Evolutionary conservation across 2,797 vertebrate species (phyloP), one percentile per base, ranked within the genome.

Genomic region (Xiphophorus birchmanni): DNA sequence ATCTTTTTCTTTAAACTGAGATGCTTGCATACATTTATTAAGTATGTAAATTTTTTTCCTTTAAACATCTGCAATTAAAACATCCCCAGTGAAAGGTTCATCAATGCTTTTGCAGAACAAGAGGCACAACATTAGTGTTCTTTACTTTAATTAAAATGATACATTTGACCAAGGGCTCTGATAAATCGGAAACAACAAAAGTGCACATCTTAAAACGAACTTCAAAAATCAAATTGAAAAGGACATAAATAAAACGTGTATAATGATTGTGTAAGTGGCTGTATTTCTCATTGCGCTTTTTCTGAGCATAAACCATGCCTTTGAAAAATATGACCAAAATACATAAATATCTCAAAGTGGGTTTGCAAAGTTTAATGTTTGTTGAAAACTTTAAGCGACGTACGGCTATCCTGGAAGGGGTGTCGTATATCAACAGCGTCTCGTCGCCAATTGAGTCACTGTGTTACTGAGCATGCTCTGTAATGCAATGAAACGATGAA

Each of bases 371-470:
- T 48, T 58, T 23, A 47, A 69, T 35, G 37, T 4, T 32, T 48
- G 56, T 32, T 63, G 12, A 73, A 58, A 29, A 45, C 0, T 56
- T 65, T 48, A 47, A 47, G 67, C 60, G 71, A 44, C 18, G 42
- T 44, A 4, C 54, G 52, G 58, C 54, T 60, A 69, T 73, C 78
- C 52, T 84, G 83, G 65, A 75, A 75, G 72, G 32, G 52, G 69
- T 69, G 75, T 87, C 72, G 18, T 60, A 73, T 48, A 58, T 80
- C 81, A 69, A 75, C 76, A 79, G 75, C 75, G 44, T 76, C 76
- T 82, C 74, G 29, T 11, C 26, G 74, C 82, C 56, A 80, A 80
- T 82, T 94, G 93, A 93, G 86, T 91, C 92, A 91, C 48, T 18
- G 42, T 77, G 79, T 87, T 86, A 82, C 86, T 78, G 80, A 73